Evolutionary conservation across 2,888 invertebrate species (phyloP).

Genomic region (Cordilura impudica): DNA sequence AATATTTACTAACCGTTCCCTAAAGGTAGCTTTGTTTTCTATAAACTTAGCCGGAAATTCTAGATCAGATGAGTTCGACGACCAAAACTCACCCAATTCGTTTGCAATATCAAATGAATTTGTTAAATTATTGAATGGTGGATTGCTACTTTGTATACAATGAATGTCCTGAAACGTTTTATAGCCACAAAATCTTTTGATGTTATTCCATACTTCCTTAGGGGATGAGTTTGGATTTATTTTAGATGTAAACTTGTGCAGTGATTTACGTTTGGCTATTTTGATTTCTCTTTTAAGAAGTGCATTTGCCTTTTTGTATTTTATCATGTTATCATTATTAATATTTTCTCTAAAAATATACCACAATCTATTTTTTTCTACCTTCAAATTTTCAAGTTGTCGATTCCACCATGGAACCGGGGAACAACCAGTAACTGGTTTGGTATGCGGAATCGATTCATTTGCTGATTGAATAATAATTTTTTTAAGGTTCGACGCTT

Average conservation of each 20-base stretch:
- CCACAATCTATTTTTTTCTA: conserved; percentile 10
- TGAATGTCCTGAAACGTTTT: conserved; percentile 16
- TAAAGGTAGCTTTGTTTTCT: neutral
- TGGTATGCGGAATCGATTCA: neutral
- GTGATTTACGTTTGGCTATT: neutral
- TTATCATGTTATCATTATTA: neutral
- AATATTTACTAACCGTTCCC: neutral
- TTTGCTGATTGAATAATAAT: neutral
- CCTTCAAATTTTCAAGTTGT: neutral
- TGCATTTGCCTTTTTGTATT: conserved; percentile 10
- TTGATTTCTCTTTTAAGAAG: conserved; percentile 1
- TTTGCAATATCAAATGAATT: conserved; percentile 4
- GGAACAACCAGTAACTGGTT: neutral
- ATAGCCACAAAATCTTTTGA: conserved; percentile 22
- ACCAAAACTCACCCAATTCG: conserved; percentile 19
- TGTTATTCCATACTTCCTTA: conserved; percentile 22
- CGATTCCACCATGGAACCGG: conserved; percentile 19
- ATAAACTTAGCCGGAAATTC: neutral
- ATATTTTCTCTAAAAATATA: conserved; percentile 25
- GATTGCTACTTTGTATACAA: neutral
- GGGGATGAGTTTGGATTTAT: neutral
- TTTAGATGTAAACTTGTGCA: conserved; percentile 6
- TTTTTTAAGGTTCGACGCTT: neutral
- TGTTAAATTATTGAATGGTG: neutral
- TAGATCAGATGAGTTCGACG: neutral